These are phyloP conservation scores for Hyppa rectilinea DNA, from an alignment of 2,888 invertebrate genomes.

Conservation along the genomic window DNA sequence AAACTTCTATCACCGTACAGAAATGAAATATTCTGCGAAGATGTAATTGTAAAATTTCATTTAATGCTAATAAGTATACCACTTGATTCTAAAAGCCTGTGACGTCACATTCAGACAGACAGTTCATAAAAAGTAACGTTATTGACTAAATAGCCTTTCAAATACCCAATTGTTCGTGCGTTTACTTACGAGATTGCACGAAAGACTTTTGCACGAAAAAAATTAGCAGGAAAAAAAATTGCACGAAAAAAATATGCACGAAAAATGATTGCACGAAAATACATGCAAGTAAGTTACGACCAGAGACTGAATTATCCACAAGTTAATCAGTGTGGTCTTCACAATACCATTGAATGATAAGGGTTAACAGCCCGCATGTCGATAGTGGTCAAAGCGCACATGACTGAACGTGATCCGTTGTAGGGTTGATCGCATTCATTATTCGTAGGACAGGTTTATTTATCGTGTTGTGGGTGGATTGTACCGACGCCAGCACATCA, in stretches of 20 bases:
- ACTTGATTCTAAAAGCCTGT: too few species aligned
- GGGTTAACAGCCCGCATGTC: slow-evolving; percentile 41
- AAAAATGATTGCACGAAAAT: neutral
- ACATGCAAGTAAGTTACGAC: neutral
- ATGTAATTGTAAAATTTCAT: too few species aligned
- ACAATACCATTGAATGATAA: slow-evolving; percentile 18
- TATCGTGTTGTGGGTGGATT: neutral
- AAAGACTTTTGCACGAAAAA: neutral
- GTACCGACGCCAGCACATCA: too few species aligned
- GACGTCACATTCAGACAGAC: too few species aligned
- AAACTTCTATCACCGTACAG: too few species aligned
- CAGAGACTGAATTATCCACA: neutral
- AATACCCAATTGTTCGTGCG: neutral
- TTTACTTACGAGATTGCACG: neutral
- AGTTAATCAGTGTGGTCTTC: slow-evolving; percentile 37
- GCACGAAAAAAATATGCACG: too few species aligned
- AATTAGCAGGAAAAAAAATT: too few species aligned
- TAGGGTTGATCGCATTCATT: neutral
- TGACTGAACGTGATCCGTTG: neutral
- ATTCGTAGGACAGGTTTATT: slow-evolving; percentile 4
- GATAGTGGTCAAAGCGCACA: slow-evolving; percentile 8
- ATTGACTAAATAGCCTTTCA: too few species aligned
- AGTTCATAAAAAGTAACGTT: too few species aligned
- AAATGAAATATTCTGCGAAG: too few species aligned
- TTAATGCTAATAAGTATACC: too few species aligned